Evolutionary conservation across 2,888 invertebrate species (phyloP).

Genomic region (Lochmaea capreae): DNA sequence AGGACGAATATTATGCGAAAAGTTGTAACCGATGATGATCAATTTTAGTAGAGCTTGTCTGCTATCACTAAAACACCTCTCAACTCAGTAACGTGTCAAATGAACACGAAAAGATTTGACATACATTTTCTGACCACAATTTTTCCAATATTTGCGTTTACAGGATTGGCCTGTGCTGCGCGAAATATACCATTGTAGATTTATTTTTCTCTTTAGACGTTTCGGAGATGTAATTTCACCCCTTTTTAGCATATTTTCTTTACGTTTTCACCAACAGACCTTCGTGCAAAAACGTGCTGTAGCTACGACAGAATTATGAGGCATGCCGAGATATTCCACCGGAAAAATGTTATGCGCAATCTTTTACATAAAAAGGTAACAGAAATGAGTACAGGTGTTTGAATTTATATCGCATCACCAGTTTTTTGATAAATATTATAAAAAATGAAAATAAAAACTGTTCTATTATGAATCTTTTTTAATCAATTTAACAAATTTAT

Average conservation of each 20-base stretch:
- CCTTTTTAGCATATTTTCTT: slow-evolving; percentile 25
- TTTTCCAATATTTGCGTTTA: not conserved
- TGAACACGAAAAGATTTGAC: too few species aligned
- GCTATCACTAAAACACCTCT: too few species aligned
- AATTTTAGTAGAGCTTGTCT: too few species aligned
- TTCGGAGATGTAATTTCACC: slow-evolving; percentile 11
- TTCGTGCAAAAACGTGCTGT: not conserved
- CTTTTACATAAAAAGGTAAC: not conserved
- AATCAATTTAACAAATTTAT: not conserved
- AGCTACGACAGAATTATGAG: slow-evolving; percentile 7
- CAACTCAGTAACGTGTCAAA: too few species aligned
- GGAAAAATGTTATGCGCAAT: not conserved
- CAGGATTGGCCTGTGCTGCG: not conserved
- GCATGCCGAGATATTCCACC: slow-evolving; percentile 15
- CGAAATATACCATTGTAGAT: not conserved
- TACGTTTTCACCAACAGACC: slow-evolving; percentile 9
- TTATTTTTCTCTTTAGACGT: slow-evolving; percentile 15
- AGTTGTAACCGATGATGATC: too few species aligned
- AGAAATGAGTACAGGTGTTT: not conserved
- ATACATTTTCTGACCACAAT: too few species aligned
- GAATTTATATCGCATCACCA: not conserved
- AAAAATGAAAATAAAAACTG: too few species aligned
- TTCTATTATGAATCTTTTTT: too few species aligned
- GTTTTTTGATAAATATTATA: not conserved
- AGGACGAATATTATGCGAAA: too few species aligned